Base-by-base conservation (phyloP, 2,113 vertebrate species). In the Neodontobutis hainanensis region DNA sequence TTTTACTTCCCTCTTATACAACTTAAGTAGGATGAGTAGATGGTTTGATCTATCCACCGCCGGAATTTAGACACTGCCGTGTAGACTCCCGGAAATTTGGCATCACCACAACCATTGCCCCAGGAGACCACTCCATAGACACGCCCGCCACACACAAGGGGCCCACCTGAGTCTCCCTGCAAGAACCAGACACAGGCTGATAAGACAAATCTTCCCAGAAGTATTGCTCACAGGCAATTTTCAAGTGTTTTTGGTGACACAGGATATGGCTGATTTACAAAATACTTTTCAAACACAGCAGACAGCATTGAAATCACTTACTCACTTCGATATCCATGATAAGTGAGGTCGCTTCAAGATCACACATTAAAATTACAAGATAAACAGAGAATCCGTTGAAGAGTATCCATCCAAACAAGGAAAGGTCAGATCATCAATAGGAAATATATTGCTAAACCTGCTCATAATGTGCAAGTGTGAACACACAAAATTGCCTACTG, bases 81-180 rank as follows among this genome's bases (percentile, higher is more conserved):
- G 78, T 94, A 94, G 38, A 94, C 92, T 5, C 91, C 92, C 0
- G 92, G 93, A 71, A 91, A 93, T 8, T 66, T 78, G 45, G 89
- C 74, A 16, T 92, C 85, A 0, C 89, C 92, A 0, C 92, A 93
- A 51, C 87, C 85, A 6, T 91, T 87, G 5, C 92, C 93, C 93
- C 92, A 93, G 38, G 92, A 93, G 5, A 94, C 93, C 19, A 94
- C 64, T 0, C 92, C 93, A 5, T 90, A 92, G 42, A 93, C 81
- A 5, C 66, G 78, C 3, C 92, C 92, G 1, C 88, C 78, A 47
- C 93, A 94, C 52, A 92, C 88, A 73, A 94, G 77, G 0, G 91
- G 92, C 0, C 92, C 92, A 0, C 93, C 92, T 3, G 92, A 92
- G 66, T 92, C 92, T 2, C 92, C 92, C 93, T 94, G 82, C 34